A percentile compares a stretch with the other conserved stretches of the same genome.
phyloP scores from a whole-genome alignment of 2,797 vertebrate species.

The Fundulus diaphanus region DNA sequence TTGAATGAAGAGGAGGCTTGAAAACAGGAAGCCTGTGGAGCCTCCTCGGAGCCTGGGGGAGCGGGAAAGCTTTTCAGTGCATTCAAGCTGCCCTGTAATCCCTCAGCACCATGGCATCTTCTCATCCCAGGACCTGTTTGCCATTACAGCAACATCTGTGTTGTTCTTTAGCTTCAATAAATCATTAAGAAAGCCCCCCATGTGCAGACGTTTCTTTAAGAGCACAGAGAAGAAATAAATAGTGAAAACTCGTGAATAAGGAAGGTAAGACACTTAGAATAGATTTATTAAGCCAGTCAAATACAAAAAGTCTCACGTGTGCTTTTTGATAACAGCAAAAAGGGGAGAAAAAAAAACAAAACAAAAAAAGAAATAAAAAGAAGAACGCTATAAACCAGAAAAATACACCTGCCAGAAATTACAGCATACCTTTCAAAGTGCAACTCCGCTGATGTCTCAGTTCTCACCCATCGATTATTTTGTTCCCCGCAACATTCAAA shows the following conservation, averaged over 20 bases:
- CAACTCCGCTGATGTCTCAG: constrained; percentile 68
- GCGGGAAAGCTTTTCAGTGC: constrained; percentile 87
- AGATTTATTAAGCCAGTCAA: constrained; percentile 88
- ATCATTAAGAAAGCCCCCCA: constrained; percentile 44
- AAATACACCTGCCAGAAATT: constrained; percentile 80
- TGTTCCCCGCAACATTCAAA: constrained; percentile 52
- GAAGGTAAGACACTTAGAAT: constrained; percentile 78
- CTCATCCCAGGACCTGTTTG: constrained; percentile 58
- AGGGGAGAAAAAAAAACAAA: constrained; percentile 48
- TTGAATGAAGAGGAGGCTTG: constrained; percentile 87
- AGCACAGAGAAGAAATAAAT: background rate
- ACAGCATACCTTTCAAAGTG: constrained; percentile 79
- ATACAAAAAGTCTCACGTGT: constrained; percentile 88
- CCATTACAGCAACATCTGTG: constrained; percentile 21
- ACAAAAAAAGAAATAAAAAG: no score
- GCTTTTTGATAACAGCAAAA: constrained; percentile 82
- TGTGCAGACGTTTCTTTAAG: constrained; percentile 19
- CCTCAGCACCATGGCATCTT: constrained; percentile 72
- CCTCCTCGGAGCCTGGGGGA: constrained; percentile 81
- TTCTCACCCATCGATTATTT: constrained; percentile 59
- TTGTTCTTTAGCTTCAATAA: constrained; percentile 71
- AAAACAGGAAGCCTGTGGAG: constrained; percentile 88
- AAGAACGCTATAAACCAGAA: constrained; percentile 70
- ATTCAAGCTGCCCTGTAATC: constrained; percentile 85
- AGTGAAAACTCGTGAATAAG: constrained; percentile 24